Conservation (phyloP, 2,888 invertebrate genomes). For the Cantharis nigra region DNA sequence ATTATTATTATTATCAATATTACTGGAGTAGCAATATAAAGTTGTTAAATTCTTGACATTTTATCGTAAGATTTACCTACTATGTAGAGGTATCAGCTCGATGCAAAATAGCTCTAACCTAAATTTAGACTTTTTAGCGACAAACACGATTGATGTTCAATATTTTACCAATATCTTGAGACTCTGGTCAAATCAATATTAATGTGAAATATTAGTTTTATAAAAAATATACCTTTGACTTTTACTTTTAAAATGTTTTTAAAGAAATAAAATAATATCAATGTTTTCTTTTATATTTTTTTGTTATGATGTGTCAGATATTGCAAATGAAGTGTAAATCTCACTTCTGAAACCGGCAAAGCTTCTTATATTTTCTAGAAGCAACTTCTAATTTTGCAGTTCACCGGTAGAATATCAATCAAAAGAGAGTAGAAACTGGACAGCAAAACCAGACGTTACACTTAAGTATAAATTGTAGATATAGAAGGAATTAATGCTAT, state of each 20-base stretch:
- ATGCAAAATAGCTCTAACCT: background rate
- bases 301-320: background rate
- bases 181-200: background rate
- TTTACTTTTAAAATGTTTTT: background rate
- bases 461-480: background rate
- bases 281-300: background rate
- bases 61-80: no score
- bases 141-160: background rate
- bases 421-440: constrained; percentile 10
- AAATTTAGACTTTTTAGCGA: background rate
- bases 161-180: background rate
- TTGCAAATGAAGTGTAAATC: constrained; percentile 21
- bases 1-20: background rate
- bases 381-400: constrained; percentile 14
- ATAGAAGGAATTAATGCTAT: background rate
- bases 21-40: background rate
- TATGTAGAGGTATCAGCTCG: background rate
- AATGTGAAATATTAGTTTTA: background rate
- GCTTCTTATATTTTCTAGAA: background rate
- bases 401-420: constrained; percentile 21
- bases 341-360: constrained; percentile 8
- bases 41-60: no score
- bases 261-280: background rate
- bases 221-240: background rate
- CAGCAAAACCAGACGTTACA: background rate